Percentiles rank a stretch among this genome's conserved stretches.
phyloP scores from a whole-genome alignment of 2,888 invertebrate species.

The Sphaerophoria rueppellii region DNA sequence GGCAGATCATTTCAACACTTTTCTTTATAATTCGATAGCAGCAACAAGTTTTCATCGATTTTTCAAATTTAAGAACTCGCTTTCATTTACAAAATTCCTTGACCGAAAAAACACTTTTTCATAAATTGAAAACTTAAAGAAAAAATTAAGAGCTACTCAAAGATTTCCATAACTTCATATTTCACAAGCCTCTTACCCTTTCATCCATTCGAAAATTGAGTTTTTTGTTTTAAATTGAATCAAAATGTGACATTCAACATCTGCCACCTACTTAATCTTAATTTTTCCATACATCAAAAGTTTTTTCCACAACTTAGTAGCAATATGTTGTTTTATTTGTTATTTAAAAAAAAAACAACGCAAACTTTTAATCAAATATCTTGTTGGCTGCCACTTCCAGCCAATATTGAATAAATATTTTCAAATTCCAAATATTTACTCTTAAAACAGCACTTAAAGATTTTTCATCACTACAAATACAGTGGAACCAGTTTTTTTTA shows the following conservation, averaged over 20 bases:
- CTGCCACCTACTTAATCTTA: conserved; percentile 17
- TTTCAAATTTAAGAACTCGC: no score
- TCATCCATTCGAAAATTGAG: background rate
- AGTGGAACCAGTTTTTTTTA: background rate
- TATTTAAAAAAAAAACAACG: background rate
- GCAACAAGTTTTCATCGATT: background rate
- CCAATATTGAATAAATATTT: conserved; percentile 19
- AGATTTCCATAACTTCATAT: conserved; percentile 4
- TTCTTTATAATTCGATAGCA: no score
- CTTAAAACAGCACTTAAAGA: conserved; percentile 5
- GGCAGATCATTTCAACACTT: no score
- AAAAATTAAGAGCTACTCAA: background rate
- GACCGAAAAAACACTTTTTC: conserved; percentile 10
- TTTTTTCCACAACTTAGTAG: background rate
- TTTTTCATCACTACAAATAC: conserved; percentile 16
- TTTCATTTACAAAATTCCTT: conserved; percentile 1
- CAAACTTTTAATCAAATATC: conserved; percentile 10
- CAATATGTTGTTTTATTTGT: background rate
- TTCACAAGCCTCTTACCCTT: conserved; percentile 1
- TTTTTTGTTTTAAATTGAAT: background rate
- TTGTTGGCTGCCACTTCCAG: background rate
- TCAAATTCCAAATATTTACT: conserved; percentile 21
- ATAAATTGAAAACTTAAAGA: background rate
- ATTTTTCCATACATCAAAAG: conserved; percentile 6
- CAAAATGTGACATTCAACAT: conserved; percentile 27